Evolutionary conservation across 2,888 invertebrate genomes (phyloP).

Genomic region (Noctua comes): DNA sequence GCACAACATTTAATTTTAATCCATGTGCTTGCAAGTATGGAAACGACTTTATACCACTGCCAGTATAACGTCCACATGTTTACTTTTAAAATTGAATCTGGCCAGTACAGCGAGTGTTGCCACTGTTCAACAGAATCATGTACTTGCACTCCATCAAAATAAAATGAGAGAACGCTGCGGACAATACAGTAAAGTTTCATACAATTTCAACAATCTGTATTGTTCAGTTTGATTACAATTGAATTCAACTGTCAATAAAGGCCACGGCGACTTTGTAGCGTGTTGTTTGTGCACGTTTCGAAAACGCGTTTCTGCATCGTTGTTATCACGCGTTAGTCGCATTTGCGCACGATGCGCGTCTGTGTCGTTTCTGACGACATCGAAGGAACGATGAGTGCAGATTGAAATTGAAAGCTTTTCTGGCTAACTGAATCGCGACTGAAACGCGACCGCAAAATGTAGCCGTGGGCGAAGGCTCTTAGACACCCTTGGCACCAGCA

Average conservation of each 20-base stretch:
- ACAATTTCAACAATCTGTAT: slow-evolving; percentile 17
- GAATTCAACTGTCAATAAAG: slow-evolving; percentile 17
- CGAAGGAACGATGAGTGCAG: not conserved
- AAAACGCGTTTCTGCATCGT: not conserved
- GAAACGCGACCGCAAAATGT: not conserved
- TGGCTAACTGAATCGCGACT: not conserved
- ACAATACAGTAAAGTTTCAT: slow-evolving; percentile 40
- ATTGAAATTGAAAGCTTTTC: not conserved
- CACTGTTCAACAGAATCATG: slow-evolving; percentile 30
- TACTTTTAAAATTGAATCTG: slow-evolving; percentile 65
- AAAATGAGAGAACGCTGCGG: slow-evolving; percentile 29
- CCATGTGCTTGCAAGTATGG: not conserved
- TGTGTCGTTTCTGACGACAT: not conserved
- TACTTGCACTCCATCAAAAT: slow-evolving; percentile 50
- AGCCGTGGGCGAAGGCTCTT: not conserved
- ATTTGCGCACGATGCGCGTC: not conserved
- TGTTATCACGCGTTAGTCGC: not conserved
- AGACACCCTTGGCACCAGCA: not conserved
- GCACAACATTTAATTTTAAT: not conserved
- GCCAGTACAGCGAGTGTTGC: slow-evolving; percentile 13
- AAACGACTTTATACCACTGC: not conserved
- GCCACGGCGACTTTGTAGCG: not conserved
- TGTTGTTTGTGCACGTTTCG: not conserved
- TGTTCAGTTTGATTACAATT: slow-evolving; percentile 30
- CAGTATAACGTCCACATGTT: slow-evolving; percentile 37